Evolutionary conservation across 2,797 vertebrate genomes (phyloP).

Genomic region (Gobionotothen gibberifrons): DNA sequence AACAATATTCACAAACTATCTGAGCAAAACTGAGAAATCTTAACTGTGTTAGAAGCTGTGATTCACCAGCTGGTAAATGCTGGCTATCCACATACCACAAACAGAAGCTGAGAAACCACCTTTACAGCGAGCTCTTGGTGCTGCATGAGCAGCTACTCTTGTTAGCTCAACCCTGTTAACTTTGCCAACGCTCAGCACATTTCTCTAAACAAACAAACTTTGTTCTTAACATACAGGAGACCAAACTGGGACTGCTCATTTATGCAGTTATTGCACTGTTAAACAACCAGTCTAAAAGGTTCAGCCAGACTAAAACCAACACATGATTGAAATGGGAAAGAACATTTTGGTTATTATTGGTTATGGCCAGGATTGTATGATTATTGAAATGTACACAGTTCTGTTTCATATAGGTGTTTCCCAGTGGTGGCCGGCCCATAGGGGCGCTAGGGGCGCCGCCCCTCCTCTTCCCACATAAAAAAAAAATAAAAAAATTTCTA

Average conservation of each 20-base stretch:
- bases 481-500: no score
- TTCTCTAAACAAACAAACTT: not conserved
- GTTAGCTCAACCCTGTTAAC: not conserved
- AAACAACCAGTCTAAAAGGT: not conserved
- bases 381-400: no score
- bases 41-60: slow-evolving; percentile 26
- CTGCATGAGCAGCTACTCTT: not conserved
- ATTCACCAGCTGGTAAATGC: slow-evolving; percentile 31
- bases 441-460: no score
- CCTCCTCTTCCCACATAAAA: no score
- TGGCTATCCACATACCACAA: slow-evolving; percentile 5
- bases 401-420: no score
- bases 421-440: no score
- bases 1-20: slow-evolving; percentile 25
- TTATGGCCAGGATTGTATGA: no score
- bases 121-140: slow-evolving; percentile 10
- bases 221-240: not conserved
- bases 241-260: not conserved
- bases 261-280: no score
- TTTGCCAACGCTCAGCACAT: not conserved
- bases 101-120: slow-evolving; percentile 19
- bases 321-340: not conserved
- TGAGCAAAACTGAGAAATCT: slow-evolving; percentile 24
- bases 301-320: not conserved
- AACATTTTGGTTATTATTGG: no score